A percentile compares a stretch with the other conserved stretches of the same genome.
phyloP scores from a whole-genome alignment of 2,797 vertebrate species.

The Urosaurus nigricauda region DNA sequence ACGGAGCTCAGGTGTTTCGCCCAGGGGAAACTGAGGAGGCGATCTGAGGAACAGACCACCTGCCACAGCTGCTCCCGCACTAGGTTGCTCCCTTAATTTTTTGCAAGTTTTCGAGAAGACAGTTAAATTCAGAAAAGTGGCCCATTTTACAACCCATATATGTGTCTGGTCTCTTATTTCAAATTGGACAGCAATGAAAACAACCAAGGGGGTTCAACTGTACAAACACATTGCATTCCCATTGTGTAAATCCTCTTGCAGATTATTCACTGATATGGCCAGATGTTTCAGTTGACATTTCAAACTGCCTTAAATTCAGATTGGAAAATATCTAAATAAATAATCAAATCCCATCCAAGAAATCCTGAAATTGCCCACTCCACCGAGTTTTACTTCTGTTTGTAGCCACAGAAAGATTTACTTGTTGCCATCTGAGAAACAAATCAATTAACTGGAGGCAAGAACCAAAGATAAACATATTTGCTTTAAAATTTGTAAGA shows the following conservation, averaged over 20 bases:
- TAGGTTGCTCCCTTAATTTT: no score
- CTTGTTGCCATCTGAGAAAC: not conserved
- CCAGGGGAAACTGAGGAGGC: no score
- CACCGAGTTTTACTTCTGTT: not conserved
- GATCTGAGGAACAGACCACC: no score
- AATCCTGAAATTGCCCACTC: not conserved
- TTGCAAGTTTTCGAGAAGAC: no score
- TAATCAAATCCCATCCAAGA: not conserved
- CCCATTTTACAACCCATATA: no score
- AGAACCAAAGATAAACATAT: conserved; percentile 16
- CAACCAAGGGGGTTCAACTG: not conserved
- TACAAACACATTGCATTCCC: not conserved
- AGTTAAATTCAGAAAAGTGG: no score
- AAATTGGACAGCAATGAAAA: no score
- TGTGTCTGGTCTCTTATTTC: no score
- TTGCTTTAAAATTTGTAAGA: conserved; percentile 17
- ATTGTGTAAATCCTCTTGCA: no score
- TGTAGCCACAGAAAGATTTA: not conserved
- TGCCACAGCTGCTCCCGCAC: no score
- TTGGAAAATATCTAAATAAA: not conserved
- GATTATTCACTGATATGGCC: not conserved
- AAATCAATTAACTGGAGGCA: not conserved
- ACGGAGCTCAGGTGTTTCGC: no score
- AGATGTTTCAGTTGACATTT: not conserved
- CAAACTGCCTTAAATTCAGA: not conserved